Evolutionary conservation across 92 coral and sea anemone genomes (phyloP).

Genomic region (Porites lobata): DNA sequence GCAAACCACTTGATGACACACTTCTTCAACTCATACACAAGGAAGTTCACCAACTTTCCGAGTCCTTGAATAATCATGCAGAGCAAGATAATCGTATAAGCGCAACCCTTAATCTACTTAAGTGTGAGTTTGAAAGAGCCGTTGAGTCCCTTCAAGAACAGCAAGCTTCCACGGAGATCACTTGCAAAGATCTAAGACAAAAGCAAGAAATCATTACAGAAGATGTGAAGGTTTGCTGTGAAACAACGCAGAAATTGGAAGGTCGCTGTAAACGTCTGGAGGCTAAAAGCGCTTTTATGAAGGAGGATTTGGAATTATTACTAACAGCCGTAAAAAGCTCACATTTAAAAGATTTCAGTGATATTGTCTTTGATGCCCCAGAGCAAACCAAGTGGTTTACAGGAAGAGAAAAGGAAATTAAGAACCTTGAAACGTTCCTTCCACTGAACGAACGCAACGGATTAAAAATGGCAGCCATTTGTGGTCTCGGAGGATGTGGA

Average conservation of each 20-base stretch:
- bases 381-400: constrained; percentile 62
- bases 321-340: not conserved
- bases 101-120: not conserved
- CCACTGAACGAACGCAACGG: constrained; percentile 1
- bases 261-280: not conserved
- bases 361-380: constrained; percentile 55
- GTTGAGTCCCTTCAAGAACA: not conserved
- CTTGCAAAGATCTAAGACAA: not conserved
- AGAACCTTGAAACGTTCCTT: constrained; percentile 20
- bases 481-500: not conserved
- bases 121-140: constrained; percentile 7
- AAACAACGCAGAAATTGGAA: not conserved
- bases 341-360: not conserved
- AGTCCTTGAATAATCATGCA: not conserved
- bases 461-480: too few relatives aligned
- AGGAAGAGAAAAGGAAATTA: constrained; percentile 62
- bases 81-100: not conserved
- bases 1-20: constrained; percentile 47
- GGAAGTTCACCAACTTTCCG: constrained; percentile 28
- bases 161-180: not conserved
- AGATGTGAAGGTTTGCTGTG: not conserved
- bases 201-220: not conserved
- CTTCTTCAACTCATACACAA: constrained; percentile 32
- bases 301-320: not conserved
- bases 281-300: not conserved